Conservation (phyloP, 2,797 vertebrate genomes). For the Schizopygopsis malacanthus region DNA sequence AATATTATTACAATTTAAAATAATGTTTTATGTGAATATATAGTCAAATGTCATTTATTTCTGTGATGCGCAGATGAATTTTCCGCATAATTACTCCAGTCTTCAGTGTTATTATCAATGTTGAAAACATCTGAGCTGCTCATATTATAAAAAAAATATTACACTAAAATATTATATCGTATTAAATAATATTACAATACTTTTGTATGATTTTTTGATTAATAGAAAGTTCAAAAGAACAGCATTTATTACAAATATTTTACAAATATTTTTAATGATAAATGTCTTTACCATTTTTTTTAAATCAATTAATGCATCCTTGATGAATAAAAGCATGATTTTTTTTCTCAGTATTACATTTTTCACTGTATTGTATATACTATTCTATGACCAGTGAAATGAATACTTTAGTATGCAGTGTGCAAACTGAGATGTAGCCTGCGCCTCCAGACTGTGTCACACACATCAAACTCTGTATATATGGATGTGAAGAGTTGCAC, state of each 20-base stretch:
- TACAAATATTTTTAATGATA: not conserved
- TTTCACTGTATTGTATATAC: not conserved
- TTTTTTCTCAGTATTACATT: not conserved
- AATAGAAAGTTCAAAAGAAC: not conserved
- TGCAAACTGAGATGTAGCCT: not conserved
- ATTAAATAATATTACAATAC: too few relatives aligned
- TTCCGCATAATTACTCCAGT: not conserved
- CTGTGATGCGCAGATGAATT: not conserved
- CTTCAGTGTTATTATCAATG: not conserved
- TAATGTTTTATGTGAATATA: not conserved
- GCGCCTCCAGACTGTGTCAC: not conserved
- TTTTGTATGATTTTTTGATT: not conserved
- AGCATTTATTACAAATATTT: not conserved
- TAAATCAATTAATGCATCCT: not conserved
- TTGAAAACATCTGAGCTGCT: not conserved
- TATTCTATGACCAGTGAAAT: not conserved
- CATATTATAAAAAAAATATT: too few relatives aligned
- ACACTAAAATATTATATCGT: too few relatives aligned
- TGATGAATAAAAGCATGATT: not conserved
- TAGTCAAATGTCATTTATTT: not conserved
- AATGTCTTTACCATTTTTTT: not conserved
- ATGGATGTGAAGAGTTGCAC: slow-evolving; percentile 62
- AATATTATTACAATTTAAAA: not conserved
- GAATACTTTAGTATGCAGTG: not conserved
- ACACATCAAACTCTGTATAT: not conserved